Evolutionary conservation across 2,797 vertebrate species (phyloP).

Genomic region (Siniperca obscura): DNA sequence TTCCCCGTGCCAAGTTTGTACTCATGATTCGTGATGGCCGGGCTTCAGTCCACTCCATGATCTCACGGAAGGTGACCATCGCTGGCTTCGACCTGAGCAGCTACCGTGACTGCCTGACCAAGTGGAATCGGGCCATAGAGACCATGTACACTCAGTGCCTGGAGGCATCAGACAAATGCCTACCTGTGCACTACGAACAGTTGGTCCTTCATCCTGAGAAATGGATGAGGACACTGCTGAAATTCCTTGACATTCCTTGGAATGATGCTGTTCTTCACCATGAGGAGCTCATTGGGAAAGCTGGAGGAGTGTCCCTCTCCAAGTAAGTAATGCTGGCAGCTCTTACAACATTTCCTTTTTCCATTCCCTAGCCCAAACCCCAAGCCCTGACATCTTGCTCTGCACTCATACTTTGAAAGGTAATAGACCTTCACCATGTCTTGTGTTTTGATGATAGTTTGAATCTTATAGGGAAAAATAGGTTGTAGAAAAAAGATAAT

Average conservation of each 20-base stretch:
- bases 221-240: constrained; percentile 95
- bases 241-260: constrained; percentile 95
- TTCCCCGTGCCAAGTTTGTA: constrained; percentile 97
- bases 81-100: constrained; percentile 97
- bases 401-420: not conserved
- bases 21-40: constrained; percentile 97
- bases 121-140: constrained; percentile 98
- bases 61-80: constrained; percentile 97
- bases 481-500: not conserved
- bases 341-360: not conserved
- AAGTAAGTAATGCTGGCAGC: constrained; percentile 90
- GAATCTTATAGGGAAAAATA: not conserved
- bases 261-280: constrained; percentile 95
- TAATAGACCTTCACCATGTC: not conserved
- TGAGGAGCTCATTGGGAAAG: constrained; percentile 98
- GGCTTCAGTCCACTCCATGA: constrained; percentile 98
- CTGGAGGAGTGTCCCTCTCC: constrained; percentile 95
- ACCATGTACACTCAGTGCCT: constrained; percentile 98
- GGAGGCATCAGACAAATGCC: constrained; percentile 92
- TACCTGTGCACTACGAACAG: constrained; percentile 95
- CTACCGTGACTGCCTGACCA: constrained; percentile 97
- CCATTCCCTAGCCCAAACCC: not conserved
- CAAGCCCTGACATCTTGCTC: not conserved
- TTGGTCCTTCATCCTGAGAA: constrained; percentile 95
- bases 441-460: not conserved